These are phyloP conservation scores for Platycercus adscitus DNA, from an alignment of 2,113 vertebrate genomes.

Conservation along the genomic window DNA sequence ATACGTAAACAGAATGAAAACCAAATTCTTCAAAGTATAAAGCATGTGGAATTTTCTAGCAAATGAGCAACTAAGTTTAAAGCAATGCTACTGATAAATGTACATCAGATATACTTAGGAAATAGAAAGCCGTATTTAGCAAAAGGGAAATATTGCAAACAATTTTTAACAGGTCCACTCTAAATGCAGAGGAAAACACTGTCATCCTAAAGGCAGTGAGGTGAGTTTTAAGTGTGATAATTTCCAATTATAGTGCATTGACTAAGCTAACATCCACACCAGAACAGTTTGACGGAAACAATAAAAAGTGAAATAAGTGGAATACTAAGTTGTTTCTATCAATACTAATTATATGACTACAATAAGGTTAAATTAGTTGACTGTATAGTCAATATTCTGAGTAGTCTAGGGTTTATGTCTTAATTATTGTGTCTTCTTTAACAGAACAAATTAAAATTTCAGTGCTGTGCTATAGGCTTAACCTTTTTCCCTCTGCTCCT, in stretches of 20 bases:
- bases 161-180: background rate
- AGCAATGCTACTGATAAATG: background rate
- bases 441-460: constrained; percentile 17
- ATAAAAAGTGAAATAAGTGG: background rate
- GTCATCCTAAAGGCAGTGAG: background rate
- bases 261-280: background rate
- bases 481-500: background rate
- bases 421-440: constrained; percentile 33
- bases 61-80: background rate
- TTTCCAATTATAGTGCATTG: background rate
- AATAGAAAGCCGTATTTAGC: background rate
- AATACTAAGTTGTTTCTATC: background rate
- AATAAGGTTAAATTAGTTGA: constrained; percentile 2
- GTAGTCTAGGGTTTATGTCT: background rate
- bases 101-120: background rate
- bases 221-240: background rate
- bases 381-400: background rate
- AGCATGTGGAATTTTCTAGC: background rate
- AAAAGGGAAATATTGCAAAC: background rate
- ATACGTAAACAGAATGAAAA: background rate
- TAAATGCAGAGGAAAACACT: background rate
- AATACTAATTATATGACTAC: constrained; percentile 11
- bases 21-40: background rate
- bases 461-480: background rate
- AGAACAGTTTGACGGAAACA: background rate